Conservation (phyloP, 2,888 invertebrate species). For the Caenorhabditis sp. region DNA sequence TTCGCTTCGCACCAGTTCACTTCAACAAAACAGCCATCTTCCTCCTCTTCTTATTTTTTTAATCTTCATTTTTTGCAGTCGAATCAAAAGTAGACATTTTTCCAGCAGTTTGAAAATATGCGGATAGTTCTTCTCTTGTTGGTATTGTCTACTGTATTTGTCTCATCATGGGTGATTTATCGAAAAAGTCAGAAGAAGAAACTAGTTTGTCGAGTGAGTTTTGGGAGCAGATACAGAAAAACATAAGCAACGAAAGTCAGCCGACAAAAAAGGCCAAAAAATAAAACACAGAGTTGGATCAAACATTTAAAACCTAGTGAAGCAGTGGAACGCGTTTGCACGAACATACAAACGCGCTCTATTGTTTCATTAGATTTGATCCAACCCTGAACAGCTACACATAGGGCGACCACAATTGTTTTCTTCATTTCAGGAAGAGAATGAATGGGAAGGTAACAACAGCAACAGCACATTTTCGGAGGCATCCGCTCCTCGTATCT, state of each 20-base stretch:
- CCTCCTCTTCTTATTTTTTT: too few species aligned
- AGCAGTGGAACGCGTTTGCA: too few species aligned
- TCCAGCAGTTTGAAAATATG: constrained; percentile 17
- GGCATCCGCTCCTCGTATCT: constrained; percentile 17
- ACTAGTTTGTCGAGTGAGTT: constrained; percentile 42
- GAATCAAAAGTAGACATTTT: too few species aligned
- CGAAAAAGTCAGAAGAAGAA: constrained; percentile 51
- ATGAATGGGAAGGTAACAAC: constrained; percentile 33
- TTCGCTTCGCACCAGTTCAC: neutral
- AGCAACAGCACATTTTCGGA: constrained; percentile 18
- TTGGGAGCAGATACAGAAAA: neutral
- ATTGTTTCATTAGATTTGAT: too few species aligned
- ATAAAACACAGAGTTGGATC: too few species aligned
- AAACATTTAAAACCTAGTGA: too few species aligned
- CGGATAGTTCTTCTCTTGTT: constrained; percentile 24
- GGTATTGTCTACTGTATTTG: constrained; percentile 15
- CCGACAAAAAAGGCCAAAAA: too few species aligned
- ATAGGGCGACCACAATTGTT: too few species aligned
- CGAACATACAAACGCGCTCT: too few species aligned
- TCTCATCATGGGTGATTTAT: constrained; percentile 53
- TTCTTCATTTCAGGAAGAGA: constrained; percentile 44
- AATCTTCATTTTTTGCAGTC: neutral
- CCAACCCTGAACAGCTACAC: too few species aligned
- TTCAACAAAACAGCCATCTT: neutral
- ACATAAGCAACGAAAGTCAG: constrained; percentile 10